Evolutionary conservation across 2,797 vertebrate species (phyloP).

Genomic region (Mergus octosetaceus): DNA sequence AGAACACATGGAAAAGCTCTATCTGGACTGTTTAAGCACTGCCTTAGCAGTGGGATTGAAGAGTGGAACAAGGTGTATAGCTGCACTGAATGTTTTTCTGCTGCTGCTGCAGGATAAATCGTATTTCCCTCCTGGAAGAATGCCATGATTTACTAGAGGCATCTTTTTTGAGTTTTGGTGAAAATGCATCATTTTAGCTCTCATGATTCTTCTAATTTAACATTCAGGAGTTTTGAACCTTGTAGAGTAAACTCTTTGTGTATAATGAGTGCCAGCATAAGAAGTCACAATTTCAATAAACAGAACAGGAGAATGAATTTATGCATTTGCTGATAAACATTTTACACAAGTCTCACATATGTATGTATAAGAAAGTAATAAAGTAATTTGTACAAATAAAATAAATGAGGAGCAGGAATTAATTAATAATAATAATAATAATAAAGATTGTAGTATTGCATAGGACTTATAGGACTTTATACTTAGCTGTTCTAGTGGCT

Average conservation of each 20-base stretch:
- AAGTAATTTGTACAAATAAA: neutral
- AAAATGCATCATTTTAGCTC: neutral
- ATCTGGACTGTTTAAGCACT: neutral
- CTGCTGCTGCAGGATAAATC: neutral
- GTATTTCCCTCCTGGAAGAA: neutral
- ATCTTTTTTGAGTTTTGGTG: neutral
- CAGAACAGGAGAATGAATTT: neutral
- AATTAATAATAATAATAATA: too few relatives aligned
- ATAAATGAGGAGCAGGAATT: fast-evolving
- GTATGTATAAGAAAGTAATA: neutral
- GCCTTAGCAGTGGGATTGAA: neutral
- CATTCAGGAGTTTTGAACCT: neutral
- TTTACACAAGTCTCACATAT: neutral
- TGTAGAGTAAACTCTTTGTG: neutral
- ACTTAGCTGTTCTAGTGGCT: neutral
- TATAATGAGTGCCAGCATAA: neutral
- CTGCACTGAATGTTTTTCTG: neutral
- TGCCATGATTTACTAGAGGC: neutral
- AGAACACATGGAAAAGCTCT: neutral
- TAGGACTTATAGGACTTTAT: neutral
- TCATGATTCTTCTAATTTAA: neutral
- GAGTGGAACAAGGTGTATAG: neutral
- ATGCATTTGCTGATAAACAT: neutral
- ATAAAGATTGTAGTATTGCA: neutral
- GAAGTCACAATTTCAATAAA: neutral